These are phyloP conservation scores for Zosterops pallidus DNA, from an alignment of 2,113 vertebrate species.

Conservation along the genomic window DNA sequence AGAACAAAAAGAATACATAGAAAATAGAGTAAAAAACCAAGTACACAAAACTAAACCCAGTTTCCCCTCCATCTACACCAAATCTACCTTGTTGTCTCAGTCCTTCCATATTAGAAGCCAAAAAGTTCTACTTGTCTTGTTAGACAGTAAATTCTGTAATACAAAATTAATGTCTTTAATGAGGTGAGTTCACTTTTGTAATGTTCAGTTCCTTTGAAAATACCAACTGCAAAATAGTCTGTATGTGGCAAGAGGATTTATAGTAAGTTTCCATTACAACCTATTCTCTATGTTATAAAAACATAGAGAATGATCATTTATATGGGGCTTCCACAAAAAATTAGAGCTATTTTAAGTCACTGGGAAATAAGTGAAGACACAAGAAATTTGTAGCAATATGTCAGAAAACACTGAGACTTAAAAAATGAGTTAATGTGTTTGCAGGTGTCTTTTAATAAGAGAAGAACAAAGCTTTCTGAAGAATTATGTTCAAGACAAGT, in stretches of 20 bases:
- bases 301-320: not conserved
- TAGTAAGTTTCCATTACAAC: not conserved
- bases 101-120: not conserved
- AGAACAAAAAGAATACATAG: not conserved
- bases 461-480: not conserved
- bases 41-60: not conserved
- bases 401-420: not conserved
- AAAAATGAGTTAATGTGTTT: not conserved
- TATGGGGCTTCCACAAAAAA: not conserved
- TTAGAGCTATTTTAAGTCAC: not conserved
- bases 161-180: not conserved
- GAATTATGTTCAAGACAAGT: not conserved
- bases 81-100: not conserved
- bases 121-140: not conserved
- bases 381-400: not conserved
- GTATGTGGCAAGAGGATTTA: not conserved
- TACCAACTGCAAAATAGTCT: not conserved
- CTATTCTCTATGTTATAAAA: not conserved
- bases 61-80: not conserved
- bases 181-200: not conserved
- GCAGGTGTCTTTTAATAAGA: not conserved
- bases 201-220: not conserved
- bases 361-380: not conserved
- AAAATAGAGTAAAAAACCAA: not conserved
- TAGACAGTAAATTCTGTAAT: not conserved